Percentiles rank a stretch among this genome's conserved stretches.
phyloP scores from a whole-genome alignment of 2,113 vertebrate genomes.

The Nothocercus julius region DNA sequence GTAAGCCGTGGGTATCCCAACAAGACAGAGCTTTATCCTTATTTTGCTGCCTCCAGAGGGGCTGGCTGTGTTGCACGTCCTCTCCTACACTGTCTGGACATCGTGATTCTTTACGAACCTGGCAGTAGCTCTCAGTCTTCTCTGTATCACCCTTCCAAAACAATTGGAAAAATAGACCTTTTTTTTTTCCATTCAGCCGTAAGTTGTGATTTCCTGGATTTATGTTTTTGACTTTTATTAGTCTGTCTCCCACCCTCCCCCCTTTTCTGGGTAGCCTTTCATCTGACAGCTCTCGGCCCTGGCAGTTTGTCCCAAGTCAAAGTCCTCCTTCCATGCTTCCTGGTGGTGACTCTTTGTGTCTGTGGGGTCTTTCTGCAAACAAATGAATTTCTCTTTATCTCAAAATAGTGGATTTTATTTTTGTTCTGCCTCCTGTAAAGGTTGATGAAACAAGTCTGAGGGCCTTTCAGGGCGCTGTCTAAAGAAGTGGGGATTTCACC shows the following conservation, averaged over 20 bases:
- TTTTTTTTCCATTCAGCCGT: neutral
- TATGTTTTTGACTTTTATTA: neutral
- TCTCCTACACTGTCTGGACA: neutral
- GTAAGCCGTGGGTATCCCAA: neutral
- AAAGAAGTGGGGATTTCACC: neutral
- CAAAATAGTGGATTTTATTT: neutral
- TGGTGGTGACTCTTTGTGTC: neutral
- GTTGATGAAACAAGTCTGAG: neutral
- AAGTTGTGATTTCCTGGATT: neutral
- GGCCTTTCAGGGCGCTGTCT: neutral
- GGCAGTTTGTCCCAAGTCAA: neutral
- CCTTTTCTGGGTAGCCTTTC: neutral
- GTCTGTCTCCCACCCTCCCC: neutral
- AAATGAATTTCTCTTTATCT: constrained; percentile 9
- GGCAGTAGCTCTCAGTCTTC: neutral
- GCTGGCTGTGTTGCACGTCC: neutral
- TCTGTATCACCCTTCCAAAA: neutral
- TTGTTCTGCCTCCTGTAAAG: neutral
- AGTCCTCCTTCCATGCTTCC: constrained; percentile 19
- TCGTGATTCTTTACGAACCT: neutral
- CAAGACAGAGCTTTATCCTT: neutral
- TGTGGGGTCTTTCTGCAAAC: constrained; percentile 13
- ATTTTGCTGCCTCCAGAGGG: neutral
- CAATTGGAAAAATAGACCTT: neutral
- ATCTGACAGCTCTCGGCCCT: neutral